Evolutionary conservation across 2,797 vertebrate species (phyloP).

Genomic region (Nannoperca obscura): DNA sequence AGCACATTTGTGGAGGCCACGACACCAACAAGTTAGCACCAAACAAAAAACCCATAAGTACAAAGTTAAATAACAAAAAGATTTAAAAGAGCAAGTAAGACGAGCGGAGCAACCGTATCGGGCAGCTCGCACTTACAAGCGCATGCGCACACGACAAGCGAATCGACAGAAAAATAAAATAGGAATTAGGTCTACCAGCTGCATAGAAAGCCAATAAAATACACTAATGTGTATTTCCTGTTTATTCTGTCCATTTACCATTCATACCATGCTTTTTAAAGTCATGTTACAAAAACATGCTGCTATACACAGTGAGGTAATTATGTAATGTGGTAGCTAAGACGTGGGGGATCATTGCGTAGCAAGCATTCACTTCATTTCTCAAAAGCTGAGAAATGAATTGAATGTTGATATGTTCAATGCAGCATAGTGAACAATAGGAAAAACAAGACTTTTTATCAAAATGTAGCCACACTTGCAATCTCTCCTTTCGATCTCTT

Average conservation of each 20-base stretch:
- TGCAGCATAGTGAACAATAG: slow-evolving; percentile 24
- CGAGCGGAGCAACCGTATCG: no score
- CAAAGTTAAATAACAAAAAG: no score
- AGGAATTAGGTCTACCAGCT: neutral
- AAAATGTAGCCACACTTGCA: slow-evolving; percentile 2
- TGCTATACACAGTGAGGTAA: slow-evolving; percentile 19
- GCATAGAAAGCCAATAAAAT: slow-evolving; percentile 5
- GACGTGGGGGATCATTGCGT: slow-evolving; percentile 17
- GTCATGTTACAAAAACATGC: neutral
- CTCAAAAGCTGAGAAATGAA: slow-evolving; percentile 11
- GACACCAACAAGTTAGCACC: no score
- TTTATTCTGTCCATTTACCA: neutral
- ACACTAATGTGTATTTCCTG: neutral
- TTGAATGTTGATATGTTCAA: slow-evolving; percentile 12
- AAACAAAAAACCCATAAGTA: no score
- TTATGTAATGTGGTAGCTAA: slow-evolving; percentile 32
- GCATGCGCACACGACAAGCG: no score
- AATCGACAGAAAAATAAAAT: slow-evolving; percentile 3
- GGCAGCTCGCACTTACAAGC: no score
- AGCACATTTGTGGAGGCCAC: no score
- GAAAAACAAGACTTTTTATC: slow-evolving; percentile 31
- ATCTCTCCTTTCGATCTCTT: slow-evolving; percentile 40
- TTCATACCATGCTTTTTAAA: neutral
- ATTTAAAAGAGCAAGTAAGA: no score
- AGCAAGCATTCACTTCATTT: slow-evolving; percentile 31